Evolutionary conservation across 2,888 invertebrate genomes (phyloP).

Genomic region (Metalampra italica): DNA sequence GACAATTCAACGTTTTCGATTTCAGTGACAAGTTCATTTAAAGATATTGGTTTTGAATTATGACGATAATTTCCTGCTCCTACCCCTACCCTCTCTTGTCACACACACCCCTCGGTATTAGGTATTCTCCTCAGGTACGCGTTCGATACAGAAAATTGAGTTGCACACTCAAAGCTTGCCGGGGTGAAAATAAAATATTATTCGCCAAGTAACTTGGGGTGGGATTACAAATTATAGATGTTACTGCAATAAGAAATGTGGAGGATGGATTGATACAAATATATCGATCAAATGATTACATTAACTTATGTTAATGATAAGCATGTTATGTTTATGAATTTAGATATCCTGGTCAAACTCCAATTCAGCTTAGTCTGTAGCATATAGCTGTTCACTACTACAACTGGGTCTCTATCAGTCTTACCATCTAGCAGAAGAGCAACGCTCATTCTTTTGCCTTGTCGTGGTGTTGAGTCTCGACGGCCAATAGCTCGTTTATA

Average conservation of each 20-base stretch:
- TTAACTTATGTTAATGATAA: no score
- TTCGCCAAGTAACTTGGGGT: constrained; percentile 20
- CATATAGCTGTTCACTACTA: no score
- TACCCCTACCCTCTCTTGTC: constrained; percentile 29
- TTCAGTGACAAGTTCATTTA: neutral
- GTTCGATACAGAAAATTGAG: constrained; percentile 63
- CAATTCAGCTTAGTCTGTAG: no score
- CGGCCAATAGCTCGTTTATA: no score
- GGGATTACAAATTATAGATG: constrained; percentile 39
- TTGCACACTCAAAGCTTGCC: constrained; percentile 45
- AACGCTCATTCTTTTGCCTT: no score
- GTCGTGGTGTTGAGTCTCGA: no score
- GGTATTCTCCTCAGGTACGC: constrained; percentile 44
- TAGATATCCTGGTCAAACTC: no score
- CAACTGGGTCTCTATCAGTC: no score
- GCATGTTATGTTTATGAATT: no score
- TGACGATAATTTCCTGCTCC: constrained; percentile 19
- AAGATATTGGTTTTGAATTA: constrained; percentile 5
- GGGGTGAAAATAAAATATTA: constrained; percentile 35
- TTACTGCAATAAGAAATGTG: constrained; percentile 7
- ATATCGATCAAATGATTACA: no score
- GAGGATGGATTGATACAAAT: neutral
- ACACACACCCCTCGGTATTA: constrained; percentile 27
- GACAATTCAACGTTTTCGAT: neutral
- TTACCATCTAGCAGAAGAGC: no score